phyloP scores from a whole-genome alignment of 2,113 vertebrate genomes.

The Cyprinodon variegatus region DNA sequence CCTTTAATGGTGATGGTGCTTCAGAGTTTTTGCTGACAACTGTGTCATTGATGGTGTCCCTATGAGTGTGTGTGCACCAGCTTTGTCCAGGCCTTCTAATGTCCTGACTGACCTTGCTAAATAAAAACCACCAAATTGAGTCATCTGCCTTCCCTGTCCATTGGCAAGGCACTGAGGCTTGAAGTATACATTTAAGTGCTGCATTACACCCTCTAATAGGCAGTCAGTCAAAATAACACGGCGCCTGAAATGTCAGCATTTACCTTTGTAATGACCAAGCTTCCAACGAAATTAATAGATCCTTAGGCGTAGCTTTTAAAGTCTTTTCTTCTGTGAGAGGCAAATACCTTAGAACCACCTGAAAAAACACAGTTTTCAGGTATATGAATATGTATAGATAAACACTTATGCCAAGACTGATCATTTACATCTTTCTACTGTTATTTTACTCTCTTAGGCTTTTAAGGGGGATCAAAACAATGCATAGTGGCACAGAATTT shows the following conservation, averaged over 20 bases:
- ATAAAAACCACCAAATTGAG: conserved; percentile 67
- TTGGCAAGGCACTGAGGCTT: conserved; percentile 68
- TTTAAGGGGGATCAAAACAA: not conserved
- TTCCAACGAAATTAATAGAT: conserved; percentile 67
- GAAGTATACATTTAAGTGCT: conserved; percentile 77
- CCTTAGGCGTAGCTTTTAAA: conserved; percentile 40
- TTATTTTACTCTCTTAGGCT: not conserved
- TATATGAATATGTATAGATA: not conserved
- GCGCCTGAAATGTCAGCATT: conserved; percentile 73
- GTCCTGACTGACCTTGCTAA: conserved; percentile 72
- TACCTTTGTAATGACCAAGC: conserved; percentile 73
- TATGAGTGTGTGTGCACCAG: not conserved
- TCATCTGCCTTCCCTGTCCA: conserved; percentile 58
- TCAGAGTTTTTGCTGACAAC: conserved; percentile 49
- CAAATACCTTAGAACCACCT: conserved; percentile 36
- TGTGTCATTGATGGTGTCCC: conserved; percentile 33
- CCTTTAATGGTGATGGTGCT: conserved; percentile 46
- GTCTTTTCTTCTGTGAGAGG: conserved; percentile 49
- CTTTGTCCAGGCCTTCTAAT: conserved; percentile 53
- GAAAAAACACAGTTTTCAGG: not conserved
- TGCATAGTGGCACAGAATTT: not conserved
- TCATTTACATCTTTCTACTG: not conserved
- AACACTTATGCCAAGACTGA: not conserved
- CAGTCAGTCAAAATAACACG: conserved; percentile 79
- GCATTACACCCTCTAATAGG: conserved; percentile 76